phyloP scores from a whole-genome alignment of 2,888 invertebrate species.

The Druceiella hillmani region DNA sequence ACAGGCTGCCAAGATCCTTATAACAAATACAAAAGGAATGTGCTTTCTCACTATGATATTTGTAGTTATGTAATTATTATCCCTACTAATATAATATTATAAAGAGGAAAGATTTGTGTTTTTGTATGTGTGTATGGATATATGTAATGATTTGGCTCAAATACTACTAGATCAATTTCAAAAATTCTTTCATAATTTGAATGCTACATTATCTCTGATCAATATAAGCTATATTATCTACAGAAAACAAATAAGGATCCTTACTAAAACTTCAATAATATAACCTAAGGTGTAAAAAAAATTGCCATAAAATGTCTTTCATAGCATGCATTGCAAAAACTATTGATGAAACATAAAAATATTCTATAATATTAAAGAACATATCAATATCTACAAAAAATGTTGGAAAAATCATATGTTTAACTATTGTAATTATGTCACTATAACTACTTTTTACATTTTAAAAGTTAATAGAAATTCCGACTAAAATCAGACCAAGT shows the following conservation, averaged over 20 bases:
- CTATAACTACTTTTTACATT: slow-evolving; percentile 5
- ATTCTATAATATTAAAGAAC: slow-evolving; percentile 4
- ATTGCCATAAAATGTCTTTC: slow-evolving; percentile 3
- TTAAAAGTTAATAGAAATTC: slow-evolving; percentile 3
- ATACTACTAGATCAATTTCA: background rate
- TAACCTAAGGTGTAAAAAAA: slow-evolving; percentile 5
- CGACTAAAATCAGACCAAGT: slow-evolving; percentile 2
- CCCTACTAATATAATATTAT: slow-evolving; percentile 1
- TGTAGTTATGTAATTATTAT: no score
- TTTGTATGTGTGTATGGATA: slow-evolving; percentile 3
- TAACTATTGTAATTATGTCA: slow-evolving; percentile 1
- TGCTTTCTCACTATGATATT: no score
- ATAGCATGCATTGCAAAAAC: slow-evolving; percentile 1
- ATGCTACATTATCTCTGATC: slow-evolving; percentile 1
- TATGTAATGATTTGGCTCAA: slow-evolving; percentile 2
- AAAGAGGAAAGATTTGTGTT: slow-evolving; percentile 5
- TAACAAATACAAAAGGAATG: no score
- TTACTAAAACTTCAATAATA: slow-evolving; percentile 3
- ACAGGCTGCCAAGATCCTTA: no score
- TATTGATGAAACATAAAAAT: slow-evolving; percentile 1
- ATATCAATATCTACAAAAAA: slow-evolving; percentile 4
- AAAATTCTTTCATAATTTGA: slow-evolving; percentile 2
- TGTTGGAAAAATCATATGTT: background rate
- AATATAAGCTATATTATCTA: slow-evolving; percentile 1
- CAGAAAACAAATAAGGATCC: slow-evolving; percentile 2